phyloP scores from a whole-genome alignment of 1,140 invertebrate genomes.

The Drosophila varians region DNA sequence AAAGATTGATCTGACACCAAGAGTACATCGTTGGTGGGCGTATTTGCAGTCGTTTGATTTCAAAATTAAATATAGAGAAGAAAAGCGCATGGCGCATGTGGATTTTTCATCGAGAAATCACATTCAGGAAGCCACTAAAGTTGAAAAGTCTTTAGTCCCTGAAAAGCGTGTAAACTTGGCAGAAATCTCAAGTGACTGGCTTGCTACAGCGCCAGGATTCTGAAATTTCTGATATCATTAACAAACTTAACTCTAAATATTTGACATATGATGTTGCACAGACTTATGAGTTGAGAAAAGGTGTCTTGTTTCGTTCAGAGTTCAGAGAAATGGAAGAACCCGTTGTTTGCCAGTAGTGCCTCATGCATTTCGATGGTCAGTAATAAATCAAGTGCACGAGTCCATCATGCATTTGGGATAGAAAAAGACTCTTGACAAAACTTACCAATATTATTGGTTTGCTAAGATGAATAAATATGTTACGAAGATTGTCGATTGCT shows the following conservation, averaged over 20 bases:
- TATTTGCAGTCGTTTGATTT: neutral
- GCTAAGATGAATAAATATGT: slow-evolving; percentile 1
- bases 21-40: slow-evolving; percentile 1
- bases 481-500: neutral
- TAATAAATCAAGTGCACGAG: too few relatives aligned
- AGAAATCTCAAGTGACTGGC: slow-evolving; percentile 11
- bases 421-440: too few relatives aligned
- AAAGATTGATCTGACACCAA: slow-evolving; percentile 8
- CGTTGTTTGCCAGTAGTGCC: too few relatives aligned
- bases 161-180: neutral
- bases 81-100: neutral
- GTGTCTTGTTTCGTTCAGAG: too few relatives aligned
- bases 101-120: neutral
- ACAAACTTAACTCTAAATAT: slow-evolving; percentile 10
- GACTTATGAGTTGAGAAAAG: slow-evolving; percentile 15
- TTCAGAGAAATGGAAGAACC: too few relatives aligned
- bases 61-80: too few relatives aligned
- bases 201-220: slow-evolving; percentile 12
- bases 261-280: slow-evolving; percentile 14
- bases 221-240: too few relatives aligned
- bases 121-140: neutral
- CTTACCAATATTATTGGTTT: too few relatives aligned
- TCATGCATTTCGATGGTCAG: too few relatives aligned
- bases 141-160: neutral
- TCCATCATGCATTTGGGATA: too few relatives aligned